These are phyloP conservation scores for Tetramorium parvispinum DNA, from an alignment of 1,140 invertebrate species.

Conservation along the genomic window DNA sequence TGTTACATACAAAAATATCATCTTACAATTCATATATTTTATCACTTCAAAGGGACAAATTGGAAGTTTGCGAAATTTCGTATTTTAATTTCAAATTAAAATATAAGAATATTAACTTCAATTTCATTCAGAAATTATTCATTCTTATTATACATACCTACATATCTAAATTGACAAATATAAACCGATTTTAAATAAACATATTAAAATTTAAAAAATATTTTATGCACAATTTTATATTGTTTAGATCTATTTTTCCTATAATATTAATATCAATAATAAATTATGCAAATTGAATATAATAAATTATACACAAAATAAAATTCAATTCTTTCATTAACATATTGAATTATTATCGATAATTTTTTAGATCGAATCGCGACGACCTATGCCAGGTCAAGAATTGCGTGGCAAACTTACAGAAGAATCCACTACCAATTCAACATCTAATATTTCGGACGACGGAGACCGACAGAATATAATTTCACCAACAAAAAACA, in stretches of 20 bases:
- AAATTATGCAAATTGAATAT: neutral
- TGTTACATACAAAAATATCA: no score
- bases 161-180: neutral
- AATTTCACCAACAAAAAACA: conserved; percentile 79
- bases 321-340: neutral
- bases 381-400: conserved; percentile 79
- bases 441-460: conserved; percentile 75
- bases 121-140: neutral
- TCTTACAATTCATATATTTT: no score
- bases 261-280: neutral
- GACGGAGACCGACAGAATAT: conserved; percentile 83
- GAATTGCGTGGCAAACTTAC: conserved; percentile 83
- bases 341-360: conserved; percentile 2
- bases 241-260: neutral
- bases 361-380: conserved; percentile 76
- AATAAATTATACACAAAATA: neutral
- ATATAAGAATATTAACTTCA: neutral
- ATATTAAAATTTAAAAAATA: neutral
- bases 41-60: no score
- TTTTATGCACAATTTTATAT: neutral
- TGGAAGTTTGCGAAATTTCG: no score
- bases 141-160: neutral
- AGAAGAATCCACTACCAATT: conserved; percentile 70
- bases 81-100: neutral
- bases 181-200: neutral